Percentiles rank a stretch among this genome's conserved stretches.
Evolutionary conservation across 2,113 vertebrate genomes (phyloP).

Genomic region (Cnemophilus loriae): DNA sequence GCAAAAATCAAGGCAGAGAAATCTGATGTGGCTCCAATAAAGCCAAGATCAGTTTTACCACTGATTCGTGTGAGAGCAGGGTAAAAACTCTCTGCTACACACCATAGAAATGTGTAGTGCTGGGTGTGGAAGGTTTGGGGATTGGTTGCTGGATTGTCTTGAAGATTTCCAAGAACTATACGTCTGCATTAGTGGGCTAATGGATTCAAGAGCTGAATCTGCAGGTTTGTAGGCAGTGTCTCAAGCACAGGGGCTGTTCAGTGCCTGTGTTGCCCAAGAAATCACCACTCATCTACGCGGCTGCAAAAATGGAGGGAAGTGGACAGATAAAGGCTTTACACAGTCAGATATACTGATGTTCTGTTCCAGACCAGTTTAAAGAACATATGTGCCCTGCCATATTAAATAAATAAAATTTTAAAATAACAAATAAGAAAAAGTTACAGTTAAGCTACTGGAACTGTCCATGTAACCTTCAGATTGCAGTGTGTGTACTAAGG

Average conservation of each 20-base stretch:
- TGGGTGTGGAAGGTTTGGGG: background rate
- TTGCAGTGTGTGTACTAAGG: background rate
- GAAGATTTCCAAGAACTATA: background rate
- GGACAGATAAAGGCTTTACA: background rate
- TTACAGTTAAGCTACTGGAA: background rate
- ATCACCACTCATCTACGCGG: background rate
- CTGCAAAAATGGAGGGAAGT: background rate
- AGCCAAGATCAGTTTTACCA: background rate
- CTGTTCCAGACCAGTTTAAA: background rate
- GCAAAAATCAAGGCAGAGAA: background rate
- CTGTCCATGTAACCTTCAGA: background rate
- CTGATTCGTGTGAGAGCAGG: background rate
- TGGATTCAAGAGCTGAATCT: background rate
- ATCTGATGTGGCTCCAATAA: background rate
- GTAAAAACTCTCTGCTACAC: background rate
- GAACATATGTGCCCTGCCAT: fast-evolving
- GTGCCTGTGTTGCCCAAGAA: background rate
- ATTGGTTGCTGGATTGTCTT: background rate
- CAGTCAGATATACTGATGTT: background rate
- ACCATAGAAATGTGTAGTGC: background rate
- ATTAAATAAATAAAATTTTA: background rate
- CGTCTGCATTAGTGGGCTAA: too few species aligned
- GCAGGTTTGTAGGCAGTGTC: background rate
- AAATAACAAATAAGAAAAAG: background rate
- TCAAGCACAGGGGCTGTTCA: background rate